Conservation (phyloP, 2,113 vertebrate genomes). For the Podocnemis expansa region DNA sequence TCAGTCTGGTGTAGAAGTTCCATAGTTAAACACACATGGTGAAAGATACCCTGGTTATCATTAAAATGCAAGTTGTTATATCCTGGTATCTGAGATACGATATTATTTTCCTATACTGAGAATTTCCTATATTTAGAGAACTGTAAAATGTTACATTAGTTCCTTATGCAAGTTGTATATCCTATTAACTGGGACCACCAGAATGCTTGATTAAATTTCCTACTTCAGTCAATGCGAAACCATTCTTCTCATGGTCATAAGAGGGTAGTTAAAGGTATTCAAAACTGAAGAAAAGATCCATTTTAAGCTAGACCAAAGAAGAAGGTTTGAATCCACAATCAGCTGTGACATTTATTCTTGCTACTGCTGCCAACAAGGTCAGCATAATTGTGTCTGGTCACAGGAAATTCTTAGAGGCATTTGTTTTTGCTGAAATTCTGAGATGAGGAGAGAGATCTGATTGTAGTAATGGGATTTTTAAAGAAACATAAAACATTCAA, state of each 20-base stretch:
- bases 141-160: not conserved
- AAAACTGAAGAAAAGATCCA: not conserved
- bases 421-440: not conserved
- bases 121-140: rapidly evolving
- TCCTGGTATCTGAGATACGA: not conserved
- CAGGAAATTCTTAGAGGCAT: not conserved
- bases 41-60: not conserved
- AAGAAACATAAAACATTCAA: not conserved
- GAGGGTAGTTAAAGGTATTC: slow-evolving; percentile 4
- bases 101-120: not conserved
- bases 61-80: not conserved
- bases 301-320: not conserved
- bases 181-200: not conserved
- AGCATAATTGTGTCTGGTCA: not conserved
- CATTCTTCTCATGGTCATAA: not conserved
- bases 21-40: not conserved
- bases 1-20: not conserved
- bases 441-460: not conserved
- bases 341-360: not conserved
- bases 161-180: not conserved
- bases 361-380: not conserved
- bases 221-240: not conserved
- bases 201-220: slow-evolving; percentile 21
- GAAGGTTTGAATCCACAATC: not conserved
- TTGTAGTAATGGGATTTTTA: rapidly evolving